Conservation (phyloP, 2,113 vertebrate species). For the Neotoma lepida region DNA sequence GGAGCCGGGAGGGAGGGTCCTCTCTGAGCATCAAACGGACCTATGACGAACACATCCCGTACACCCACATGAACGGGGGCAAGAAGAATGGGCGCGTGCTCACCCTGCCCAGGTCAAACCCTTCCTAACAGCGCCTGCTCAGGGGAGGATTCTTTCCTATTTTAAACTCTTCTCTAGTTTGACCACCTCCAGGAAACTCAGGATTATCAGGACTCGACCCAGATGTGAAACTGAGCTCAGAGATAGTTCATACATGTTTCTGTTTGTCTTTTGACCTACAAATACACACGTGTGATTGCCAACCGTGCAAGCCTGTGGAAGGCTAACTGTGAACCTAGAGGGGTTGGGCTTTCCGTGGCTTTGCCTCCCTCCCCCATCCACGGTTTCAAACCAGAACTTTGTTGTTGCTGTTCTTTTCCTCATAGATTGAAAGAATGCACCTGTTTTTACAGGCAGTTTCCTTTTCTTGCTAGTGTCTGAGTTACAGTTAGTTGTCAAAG, state of each 20-base stretch:
- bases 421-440: slow-evolving; percentile 48
- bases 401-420: background rate
- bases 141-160: slow-evolving; percentile 1
- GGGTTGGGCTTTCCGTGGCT: slow-evolving; percentile 84
- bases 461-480: slow-evolving; percentile 69
- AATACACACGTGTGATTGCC: slow-evolving; percentile 80
- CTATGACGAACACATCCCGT: slow-evolving; percentile 96
- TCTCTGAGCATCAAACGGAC: slow-evolving; percentile 90
- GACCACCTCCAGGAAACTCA: slow-evolving; percentile 91
- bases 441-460: slow-evolving; percentile 39
- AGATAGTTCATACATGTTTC: slow-evolving; percentile 72
- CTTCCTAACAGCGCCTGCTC: slow-evolving; percentile 91
- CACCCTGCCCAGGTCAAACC: slow-evolving; percentile 93
- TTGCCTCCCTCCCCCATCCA: slow-evolving; percentile 78
- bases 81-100: slow-evolving; percentile 97
- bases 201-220: slow-evolving; percentile 90
- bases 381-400: slow-evolving; percentile 81
- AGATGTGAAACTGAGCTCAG: slow-evolving; percentile 82
- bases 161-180: slow-evolving; percentile 71
- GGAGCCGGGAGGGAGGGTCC: slow-evolving; percentile 90
- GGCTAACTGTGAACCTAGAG: slow-evolving; percentile 91
- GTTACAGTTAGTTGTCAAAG: slow-evolving; percentile 57
- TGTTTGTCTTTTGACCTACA: slow-evolving; percentile 72
- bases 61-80: slow-evolving; percentile 98
- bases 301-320: slow-evolving; percentile 86